These are phyloP conservation scores for Galemys pyrenaicus DNA, from an alignment of 2,113 vertebrate species.

Conservation along the genomic window DNA sequence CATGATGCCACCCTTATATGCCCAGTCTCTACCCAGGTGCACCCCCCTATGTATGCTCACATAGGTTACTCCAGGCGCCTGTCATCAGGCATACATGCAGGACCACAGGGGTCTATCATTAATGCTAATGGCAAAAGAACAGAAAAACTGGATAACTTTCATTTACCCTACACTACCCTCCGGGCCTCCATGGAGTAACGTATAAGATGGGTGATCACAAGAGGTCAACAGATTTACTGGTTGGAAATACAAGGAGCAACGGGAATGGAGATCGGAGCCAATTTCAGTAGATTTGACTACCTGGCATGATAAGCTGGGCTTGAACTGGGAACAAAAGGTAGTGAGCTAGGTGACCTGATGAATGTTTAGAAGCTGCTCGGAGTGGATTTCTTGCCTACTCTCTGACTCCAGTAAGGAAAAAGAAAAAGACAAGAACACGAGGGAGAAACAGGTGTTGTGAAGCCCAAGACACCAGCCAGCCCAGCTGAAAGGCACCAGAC, in stretches of 20 bases:
- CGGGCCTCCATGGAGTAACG: not conserved
- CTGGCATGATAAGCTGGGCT: not conserved
- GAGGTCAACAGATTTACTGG: not conserved
- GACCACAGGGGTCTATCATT: no score
- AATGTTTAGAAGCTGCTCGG: not conserved
- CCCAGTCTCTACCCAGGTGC: no score
- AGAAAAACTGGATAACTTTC: no score
- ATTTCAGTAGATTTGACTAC: not conserved
- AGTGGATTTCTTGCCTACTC: constrained; percentile 26
- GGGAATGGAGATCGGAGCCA: not conserved
- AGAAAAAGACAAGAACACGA: no score
- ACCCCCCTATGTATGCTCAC: no score
- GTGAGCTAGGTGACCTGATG: not conserved
- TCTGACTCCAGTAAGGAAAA: not conserved
- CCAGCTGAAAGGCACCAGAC: not conserved
- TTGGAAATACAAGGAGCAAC: not conserved
- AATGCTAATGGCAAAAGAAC: no score
- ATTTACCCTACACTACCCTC: no score
- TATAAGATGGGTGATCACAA: not conserved
- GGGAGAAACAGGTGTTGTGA: not conserved
- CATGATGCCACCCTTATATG: no score
- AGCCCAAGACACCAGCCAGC: not conserved
- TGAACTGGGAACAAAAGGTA: constrained; percentile 9
- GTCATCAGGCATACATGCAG: no score
- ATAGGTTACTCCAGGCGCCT: no score